These are phyloP conservation scores for Grapholita molesta DNA, from an alignment of 1,140 invertebrate species.

Conservation along the genomic window DNA sequence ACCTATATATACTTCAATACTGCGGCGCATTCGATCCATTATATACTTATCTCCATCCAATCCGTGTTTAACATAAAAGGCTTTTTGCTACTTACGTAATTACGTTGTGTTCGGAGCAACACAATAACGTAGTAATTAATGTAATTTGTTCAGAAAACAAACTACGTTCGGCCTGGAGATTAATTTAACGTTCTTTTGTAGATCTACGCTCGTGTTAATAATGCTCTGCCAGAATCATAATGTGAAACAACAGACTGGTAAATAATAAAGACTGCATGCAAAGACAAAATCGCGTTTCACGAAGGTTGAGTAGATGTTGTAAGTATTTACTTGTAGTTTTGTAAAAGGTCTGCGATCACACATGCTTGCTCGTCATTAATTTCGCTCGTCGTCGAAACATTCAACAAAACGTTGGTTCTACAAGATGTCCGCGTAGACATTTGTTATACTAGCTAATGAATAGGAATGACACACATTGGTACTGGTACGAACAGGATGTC, in stretches of 20 bases:
- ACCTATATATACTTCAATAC: no score
- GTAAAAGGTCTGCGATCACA: no score
- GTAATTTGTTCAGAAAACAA: not conserved
- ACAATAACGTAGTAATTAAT: not conserved
- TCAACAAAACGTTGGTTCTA: no score
- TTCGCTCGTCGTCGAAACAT: no score
- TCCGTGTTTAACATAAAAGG: not conserved
- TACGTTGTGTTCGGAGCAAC: not conserved
- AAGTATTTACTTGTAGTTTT: no score
- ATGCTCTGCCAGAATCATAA: not conserved
- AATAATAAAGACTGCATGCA: not conserved
- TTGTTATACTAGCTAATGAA: no score
- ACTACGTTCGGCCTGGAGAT: not conserved
- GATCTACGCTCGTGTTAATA: not conserved
- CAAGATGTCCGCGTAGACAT: no score
- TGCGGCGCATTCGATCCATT: not conserved
- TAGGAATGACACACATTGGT: no score
- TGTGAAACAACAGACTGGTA: not conserved
- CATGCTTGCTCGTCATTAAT: no score
- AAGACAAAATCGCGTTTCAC: not conserved
- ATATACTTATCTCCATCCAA: not conserved
- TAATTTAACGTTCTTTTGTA: not conserved
- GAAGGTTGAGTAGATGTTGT: no score
- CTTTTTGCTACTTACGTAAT: not conserved
- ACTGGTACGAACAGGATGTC: no score